Evolutionary conservation across 2,888 invertebrate genomes (phyloP).

Genomic region (Mycalesis mineus): DNA sequence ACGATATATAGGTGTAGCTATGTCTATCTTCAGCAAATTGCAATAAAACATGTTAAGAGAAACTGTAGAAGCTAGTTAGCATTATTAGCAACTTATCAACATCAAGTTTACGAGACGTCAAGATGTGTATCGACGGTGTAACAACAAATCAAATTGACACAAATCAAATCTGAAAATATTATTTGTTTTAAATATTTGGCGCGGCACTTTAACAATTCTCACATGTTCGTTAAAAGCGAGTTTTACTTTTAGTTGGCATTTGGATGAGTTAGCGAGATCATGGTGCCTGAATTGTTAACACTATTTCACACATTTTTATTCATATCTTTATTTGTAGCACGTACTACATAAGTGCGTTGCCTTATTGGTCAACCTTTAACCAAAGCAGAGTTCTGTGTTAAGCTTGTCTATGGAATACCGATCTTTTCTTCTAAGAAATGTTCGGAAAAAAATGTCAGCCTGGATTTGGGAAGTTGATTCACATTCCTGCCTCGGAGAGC

Average conservation of each 20-base stretch:
- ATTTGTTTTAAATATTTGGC: slow-evolving; percentile 22
- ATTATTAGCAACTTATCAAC: background rate
- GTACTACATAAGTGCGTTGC: too few relatives aligned
- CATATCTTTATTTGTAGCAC: too few relatives aligned
- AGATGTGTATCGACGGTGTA: background rate
- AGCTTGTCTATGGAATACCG: too few relatives aligned
- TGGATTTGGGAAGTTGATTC: too few relatives aligned
- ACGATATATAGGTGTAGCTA: too few relatives aligned
- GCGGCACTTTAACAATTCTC: slow-evolving; percentile 30
- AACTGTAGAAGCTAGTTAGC: background rate
- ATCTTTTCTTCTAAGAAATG: too few relatives aligned
- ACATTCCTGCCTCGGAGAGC: too few relatives aligned
- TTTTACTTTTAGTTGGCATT: slow-evolving; percentile 18
- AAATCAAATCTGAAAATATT: slow-evolving; percentile 14
- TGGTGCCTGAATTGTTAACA: slow-evolving; percentile 2
- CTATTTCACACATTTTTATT: background rate
- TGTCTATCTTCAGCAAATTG: background rate
- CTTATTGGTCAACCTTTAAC: too few relatives aligned
- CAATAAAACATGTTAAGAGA: background rate
- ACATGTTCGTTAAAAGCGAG: slow-evolving; percentile 27
- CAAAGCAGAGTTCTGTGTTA: too few relatives aligned
- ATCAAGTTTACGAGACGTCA: background rate
- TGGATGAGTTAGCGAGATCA: slow-evolving; percentile 10
- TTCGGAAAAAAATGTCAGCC: too few relatives aligned
- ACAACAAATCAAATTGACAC: slow-evolving; percentile 9